These are phyloP conservation scores for Sarcophaga caerulescens DNA, from an alignment of 2,888 invertebrate genomes.

Conservation along the genomic window DNA sequence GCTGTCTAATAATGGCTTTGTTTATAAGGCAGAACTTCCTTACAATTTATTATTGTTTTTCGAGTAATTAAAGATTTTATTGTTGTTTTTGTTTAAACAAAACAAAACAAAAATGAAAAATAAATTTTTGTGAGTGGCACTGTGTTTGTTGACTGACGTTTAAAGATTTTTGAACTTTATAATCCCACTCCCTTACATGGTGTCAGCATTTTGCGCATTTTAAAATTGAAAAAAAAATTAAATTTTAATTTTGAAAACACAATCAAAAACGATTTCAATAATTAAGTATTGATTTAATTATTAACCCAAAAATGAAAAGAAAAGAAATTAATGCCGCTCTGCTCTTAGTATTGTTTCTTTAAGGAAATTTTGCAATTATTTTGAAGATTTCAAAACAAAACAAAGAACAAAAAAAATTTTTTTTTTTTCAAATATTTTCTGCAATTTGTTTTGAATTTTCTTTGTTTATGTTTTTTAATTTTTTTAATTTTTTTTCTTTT, in stretches of 20 bases:
- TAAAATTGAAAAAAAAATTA: background rate
- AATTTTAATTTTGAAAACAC: too few species aligned
- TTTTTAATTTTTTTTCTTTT: background rate
- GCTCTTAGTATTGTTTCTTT: background rate
- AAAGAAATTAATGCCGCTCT: background rate
- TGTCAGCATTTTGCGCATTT: conserved; percentile 18
- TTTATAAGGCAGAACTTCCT: background rate
- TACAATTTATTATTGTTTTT: conserved; percentile 4
- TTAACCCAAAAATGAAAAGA: background rate
- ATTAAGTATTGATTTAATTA: background rate
- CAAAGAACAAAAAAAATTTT: too few species aligned
- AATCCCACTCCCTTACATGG: background rate
- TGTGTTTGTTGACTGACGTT: background rate
- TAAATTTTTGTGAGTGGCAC: background rate
- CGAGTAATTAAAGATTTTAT: conserved; percentile 14
- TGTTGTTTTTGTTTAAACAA: conserved; percentile 1
- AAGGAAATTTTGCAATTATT: too few species aligned
- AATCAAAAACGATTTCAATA: too few species aligned
- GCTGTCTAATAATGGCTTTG: background rate
- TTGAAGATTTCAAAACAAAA: too few species aligned
- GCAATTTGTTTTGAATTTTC: too few species aligned
- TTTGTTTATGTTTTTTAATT: too few species aligned
- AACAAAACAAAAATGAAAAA: too few species aligned
- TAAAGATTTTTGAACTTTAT: conserved; percentile 30
- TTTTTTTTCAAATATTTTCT: too few species aligned